These are phyloP conservation scores for Ichneumoninae sp. DNA, from an alignment of 2,888 invertebrate species.

Conservation along the genomic window DNA sequence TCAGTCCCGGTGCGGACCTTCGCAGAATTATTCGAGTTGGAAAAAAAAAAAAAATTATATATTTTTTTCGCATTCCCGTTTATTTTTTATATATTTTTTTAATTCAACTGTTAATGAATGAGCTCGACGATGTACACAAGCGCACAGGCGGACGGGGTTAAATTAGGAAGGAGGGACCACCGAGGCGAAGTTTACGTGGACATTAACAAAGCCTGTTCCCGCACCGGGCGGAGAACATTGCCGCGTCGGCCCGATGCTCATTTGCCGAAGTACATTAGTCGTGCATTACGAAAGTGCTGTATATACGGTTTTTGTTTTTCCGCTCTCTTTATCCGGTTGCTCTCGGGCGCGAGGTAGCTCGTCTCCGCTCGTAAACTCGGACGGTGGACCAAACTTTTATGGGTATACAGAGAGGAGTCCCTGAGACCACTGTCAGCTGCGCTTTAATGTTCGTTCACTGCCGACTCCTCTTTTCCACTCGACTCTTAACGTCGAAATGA, in stretches of 20 bases:
- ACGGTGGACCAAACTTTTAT: constrained; percentile 47
- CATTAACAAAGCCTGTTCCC: constrained; percentile 56
- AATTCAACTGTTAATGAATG: constrained; percentile 50
- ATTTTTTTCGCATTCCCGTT: not conserved
- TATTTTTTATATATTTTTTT: constrained; percentile 22
- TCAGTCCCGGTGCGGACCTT: constrained; percentile 24
- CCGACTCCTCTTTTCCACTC: not conserved
- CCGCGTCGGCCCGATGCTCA: constrained; percentile 44
- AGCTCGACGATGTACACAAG: constrained; percentile 39
- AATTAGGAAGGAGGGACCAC: constrained; percentile 39
- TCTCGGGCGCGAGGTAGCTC: not conserved
- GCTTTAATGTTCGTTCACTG: constrained; percentile 4
- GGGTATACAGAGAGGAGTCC: constrained; percentile 20
- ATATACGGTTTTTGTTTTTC: constrained; percentile 37
- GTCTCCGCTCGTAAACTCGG: constrained; percentile 50
- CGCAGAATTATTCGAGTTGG: constrained; percentile 33
- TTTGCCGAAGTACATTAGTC: constrained; percentile 66
- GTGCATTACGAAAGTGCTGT: constrained; percentile 53
- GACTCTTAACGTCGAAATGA: constrained; percentile 24
- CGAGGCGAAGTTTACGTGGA: constrained; percentile 42
- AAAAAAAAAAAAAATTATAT: no score
- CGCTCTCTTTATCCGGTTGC: not conserved
- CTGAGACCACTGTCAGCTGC: constrained; percentile 18
- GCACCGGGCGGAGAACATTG: constrained; percentile 25
- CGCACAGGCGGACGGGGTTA: constrained; percentile 5